Evolutionary conservation across 1,140 invertebrate species (phyloP).

Genomic region (Trichonephila clavipes): DNA sequence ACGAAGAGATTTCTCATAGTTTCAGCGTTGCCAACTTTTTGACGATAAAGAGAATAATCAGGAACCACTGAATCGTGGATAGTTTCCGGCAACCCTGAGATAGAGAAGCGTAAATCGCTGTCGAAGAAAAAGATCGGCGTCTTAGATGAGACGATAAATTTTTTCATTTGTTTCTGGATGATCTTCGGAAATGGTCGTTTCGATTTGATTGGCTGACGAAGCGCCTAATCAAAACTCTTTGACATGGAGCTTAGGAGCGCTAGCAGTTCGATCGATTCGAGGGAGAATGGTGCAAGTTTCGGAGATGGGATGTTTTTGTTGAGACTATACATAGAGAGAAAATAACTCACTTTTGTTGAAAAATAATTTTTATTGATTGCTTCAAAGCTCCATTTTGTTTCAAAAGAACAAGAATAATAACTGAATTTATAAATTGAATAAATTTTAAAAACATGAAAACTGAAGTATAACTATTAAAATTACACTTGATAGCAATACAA

Average conservation of each 20-base stretch:
- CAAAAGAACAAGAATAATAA: neutral
- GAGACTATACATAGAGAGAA: neutral
- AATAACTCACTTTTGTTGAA: neutral
- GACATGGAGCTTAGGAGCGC: conserved; percentile 49
- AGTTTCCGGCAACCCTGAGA: conserved; percentile 56
- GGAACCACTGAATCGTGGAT: neutral
- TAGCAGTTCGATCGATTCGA: conserved; percentile 3
- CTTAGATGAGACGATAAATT: conserved; percentile 43
- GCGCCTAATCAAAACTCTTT: conserved; percentile 69
- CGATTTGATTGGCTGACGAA: conserved; percentile 73
- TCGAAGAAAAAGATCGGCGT: conserved; percentile 52
- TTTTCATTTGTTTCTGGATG: conserved; percentile 72
- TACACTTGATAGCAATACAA: no score
- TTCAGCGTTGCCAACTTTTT: no score
- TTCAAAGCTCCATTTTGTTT: no score
- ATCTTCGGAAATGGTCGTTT: conserved; percentile 71
- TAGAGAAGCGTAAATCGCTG: conserved; percentile 50
- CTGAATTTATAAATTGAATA: neutral
- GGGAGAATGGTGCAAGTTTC: conserved; percentile 12
- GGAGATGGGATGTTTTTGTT: neutral
- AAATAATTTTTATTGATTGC: no score
- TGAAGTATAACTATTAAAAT: no score
- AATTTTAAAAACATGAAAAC: no score
- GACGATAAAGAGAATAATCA: neutral
- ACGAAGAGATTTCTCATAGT: no score